Evolutionary conservation across 92 coral and sea anemone genomes (phyloP), one percentile per base, ranked within the genome.

Genomic region (Montipora capitata): DNA sequence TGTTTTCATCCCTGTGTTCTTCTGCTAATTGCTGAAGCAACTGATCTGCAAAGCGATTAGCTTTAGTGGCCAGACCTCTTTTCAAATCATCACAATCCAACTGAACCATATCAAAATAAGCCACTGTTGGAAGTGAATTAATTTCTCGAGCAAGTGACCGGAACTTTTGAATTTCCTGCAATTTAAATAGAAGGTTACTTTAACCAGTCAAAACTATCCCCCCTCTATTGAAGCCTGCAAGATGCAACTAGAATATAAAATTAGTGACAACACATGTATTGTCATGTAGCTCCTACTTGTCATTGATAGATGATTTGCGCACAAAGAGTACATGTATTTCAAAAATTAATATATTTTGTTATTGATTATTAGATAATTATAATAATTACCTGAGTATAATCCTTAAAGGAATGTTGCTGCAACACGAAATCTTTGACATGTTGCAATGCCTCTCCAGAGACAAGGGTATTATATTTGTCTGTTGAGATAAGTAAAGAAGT

Each of bases 11-110:
- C 38, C 98, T 89, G 76, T 95, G 98, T 74, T 98, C 99, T 57
- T 93, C 98, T 40, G 99, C 99, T 61, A 98, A 86, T 84, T 79
- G 88, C 61, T 82, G 96, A 41, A 98, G 90, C 51, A 98, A 93
- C 80, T 94, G 94, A 76, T 98, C 99, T 17, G 99, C 99, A 89
- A 96, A 98, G 83, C 93, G 90, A 89, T 98, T 95, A 15, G 99
- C 98, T 64, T 98, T 98, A 7, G 94, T 88, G 15, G 99, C 98
- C 44, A 98, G 93, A 51, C 99, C 99, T 91, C 99, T 94, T 90
- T 98, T 98, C 63, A 98, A 90, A 76, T 98, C 99, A 77, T 98
- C 99, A 90, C 99, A 98, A 83, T 96, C 96, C 14, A 98, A 95
- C 73, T 98, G 98, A 54, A 98, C 94, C 99, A 98, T 98, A 72